A percentile compares a stretch with the other conserved stretches of the same genome.
Evolutionary conservation across 2,888 invertebrate genomes (phyloP).

Genomic region (Polyploca ridens): DNA sequence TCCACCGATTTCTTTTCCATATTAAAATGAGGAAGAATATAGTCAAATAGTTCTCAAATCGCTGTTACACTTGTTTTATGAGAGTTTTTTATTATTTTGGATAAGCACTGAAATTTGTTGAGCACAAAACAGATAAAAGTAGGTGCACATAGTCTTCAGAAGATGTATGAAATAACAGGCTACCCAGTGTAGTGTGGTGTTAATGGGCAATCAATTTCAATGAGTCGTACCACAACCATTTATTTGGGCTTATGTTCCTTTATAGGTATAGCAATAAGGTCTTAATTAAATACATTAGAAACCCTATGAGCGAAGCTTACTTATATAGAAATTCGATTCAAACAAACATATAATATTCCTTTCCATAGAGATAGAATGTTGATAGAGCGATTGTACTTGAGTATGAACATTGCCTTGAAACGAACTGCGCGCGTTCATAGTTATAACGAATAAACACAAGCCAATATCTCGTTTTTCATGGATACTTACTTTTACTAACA

Average conservation of each 20-base stretch:
- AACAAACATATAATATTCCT: too few species aligned
- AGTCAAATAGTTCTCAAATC: background rate
- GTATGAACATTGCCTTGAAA: too few species aligned
- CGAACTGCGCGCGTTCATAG: too few species aligned
- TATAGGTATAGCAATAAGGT: background rate
- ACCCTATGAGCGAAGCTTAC: too few species aligned
- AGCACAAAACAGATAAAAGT: background rate
- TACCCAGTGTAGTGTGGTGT: background rate
- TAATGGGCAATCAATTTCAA: conserved; percentile 4
- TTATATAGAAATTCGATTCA: too few species aligned
- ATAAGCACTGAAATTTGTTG: too few species aligned
- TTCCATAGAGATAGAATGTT: too few species aligned
- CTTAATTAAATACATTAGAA: background rate
- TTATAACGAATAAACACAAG: too few species aligned
- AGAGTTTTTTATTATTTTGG: background rate
- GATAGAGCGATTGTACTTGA: too few species aligned
- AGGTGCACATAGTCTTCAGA: too few species aligned
- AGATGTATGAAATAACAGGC: background rate
- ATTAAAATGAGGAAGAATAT: conserved; percentile 15
- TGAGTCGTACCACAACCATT: conserved; percentile 4
- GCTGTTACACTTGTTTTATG: background rate
- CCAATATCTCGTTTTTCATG: too few species aligned
- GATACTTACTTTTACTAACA: too few species aligned
- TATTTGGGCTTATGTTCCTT: background rate
- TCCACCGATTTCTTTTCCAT: conserved; percentile 19